Conservation (phyloP, 1,140 invertebrate genomes). For the Leptopilina clavipes region DNA sequence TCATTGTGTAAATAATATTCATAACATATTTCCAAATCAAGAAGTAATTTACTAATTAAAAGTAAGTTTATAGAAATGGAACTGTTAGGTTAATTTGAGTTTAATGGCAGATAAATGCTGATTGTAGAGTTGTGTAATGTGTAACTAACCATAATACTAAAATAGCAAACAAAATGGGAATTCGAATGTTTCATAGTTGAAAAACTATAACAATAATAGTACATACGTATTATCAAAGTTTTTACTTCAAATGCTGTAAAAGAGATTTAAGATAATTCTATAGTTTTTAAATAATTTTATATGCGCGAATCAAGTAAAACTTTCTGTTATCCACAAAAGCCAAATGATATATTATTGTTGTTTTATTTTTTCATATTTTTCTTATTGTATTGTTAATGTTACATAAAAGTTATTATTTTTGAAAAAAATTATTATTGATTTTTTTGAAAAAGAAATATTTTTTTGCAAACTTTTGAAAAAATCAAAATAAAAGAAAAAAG, state of each 20-base stretch:
- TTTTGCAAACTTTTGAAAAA: too few species aligned
- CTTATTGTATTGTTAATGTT: too few species aligned
- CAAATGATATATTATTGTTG: too few species aligned
- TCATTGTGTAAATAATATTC: background rate
- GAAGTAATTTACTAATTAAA: background rate
- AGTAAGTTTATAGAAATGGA: background rate
- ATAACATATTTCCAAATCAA: background rate
- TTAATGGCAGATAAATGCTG: background rate
- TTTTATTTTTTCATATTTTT: too few species aligned
- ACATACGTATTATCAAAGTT: background rate
- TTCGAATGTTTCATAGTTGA: background rate
- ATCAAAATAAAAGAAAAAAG: too few species aligned
- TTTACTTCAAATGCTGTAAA: background rate
- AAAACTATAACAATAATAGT: background rate
- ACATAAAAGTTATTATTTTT: too few species aligned
- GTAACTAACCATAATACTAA: background rate
- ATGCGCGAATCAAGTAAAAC: background rate
- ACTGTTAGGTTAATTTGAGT: background rate
- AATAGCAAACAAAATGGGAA: background rate
- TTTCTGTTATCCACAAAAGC: background rate
- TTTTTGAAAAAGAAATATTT: too few species aligned
- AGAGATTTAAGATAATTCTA: background rate
- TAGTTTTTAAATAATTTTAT: background rate
- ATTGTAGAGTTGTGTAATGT: background rate
- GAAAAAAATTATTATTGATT: too few species aligned